phyloP scores from a whole-genome alignment of 2,113 vertebrate genomes.

The Peromyscus leucopus region DNA sequence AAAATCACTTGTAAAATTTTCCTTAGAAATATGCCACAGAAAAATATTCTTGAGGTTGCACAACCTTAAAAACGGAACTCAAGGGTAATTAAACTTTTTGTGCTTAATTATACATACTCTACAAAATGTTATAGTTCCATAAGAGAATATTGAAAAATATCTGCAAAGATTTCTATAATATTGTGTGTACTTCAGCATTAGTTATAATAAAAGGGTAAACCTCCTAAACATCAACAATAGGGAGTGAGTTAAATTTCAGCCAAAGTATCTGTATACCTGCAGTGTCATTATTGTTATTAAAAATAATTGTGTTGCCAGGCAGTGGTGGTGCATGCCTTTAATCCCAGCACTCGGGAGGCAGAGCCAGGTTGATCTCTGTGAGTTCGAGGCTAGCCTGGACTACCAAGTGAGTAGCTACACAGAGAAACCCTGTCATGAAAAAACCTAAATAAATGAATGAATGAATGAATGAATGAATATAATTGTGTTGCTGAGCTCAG shows the following conservation, averaged over 20 bases:
- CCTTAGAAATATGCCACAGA: slow-evolving; percentile 56
- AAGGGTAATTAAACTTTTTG: slow-evolving; percentile 55
- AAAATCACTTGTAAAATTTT: slow-evolving; percentile 2
- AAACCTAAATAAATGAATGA: no score
- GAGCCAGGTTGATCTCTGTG: no score
- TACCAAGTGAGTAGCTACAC: no score
- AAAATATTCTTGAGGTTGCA: slow-evolving; percentile 48
- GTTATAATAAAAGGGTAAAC: slow-evolving; percentile 40
- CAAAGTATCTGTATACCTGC: slow-evolving; percentile 9
- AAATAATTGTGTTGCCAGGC: neutral
- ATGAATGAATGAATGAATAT: neutral
- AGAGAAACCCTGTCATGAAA: no score
- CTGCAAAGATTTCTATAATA: slow-evolving; percentile 35
- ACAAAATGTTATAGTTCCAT: slow-evolving; percentile 23
- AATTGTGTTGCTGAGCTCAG: neutral
- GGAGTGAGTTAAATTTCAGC: neutral
- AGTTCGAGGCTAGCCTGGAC: no score
- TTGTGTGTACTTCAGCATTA: slow-evolving; percentile 21
- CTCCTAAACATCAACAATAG: neutral
- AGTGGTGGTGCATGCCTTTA: no score
- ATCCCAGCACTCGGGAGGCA: no score
- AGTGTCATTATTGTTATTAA: slow-evolving; percentile 15
- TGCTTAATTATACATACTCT: neutral
- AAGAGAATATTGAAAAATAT: neutral
- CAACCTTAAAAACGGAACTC: slow-evolving; percentile 55